These are phyloP conservation scores for Clamator glandarius DNA, from an alignment of 2,797 vertebrate species.

Conservation along the genomic window DNA sequence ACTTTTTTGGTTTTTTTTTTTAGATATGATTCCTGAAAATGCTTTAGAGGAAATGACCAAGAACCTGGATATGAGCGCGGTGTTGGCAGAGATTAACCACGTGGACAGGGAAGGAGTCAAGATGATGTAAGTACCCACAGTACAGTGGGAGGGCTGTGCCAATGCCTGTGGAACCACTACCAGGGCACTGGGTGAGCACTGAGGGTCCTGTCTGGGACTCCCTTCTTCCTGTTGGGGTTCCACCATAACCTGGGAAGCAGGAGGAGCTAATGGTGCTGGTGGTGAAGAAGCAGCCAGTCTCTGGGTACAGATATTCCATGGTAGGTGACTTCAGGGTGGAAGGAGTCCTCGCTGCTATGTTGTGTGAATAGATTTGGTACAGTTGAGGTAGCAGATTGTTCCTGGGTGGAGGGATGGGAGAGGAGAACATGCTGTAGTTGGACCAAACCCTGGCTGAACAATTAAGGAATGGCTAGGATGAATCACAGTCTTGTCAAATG, in stretches of 20 bases:
- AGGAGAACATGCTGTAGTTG: background rate
- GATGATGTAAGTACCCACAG: constrained; percentile 86
- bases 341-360: background rate
- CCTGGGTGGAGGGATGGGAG: background rate
- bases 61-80: constrained; percentile 94
- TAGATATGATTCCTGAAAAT: constrained; percentile 98
- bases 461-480: background rate
- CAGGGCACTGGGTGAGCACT: background rate
- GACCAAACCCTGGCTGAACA: background rate
- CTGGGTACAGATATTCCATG: background rate
- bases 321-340: background rate
- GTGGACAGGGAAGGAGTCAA: constrained; percentile 85
- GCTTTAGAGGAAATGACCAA: constrained; percentile 98
- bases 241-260: background rate
- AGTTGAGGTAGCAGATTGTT: background rate
- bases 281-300: background rate
- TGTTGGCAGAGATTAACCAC: constrained; percentile 88
- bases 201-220: background rate
- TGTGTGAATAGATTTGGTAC: background rate
- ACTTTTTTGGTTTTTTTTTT: background rate
- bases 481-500: background rate
- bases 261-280: background rate
- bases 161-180: no score
- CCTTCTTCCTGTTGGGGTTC: background rate
- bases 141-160: background rate